Evolutionary conservation across 1,140 invertebrate species (phyloP).

Genomic region (Phymastichus coffea): DNA sequence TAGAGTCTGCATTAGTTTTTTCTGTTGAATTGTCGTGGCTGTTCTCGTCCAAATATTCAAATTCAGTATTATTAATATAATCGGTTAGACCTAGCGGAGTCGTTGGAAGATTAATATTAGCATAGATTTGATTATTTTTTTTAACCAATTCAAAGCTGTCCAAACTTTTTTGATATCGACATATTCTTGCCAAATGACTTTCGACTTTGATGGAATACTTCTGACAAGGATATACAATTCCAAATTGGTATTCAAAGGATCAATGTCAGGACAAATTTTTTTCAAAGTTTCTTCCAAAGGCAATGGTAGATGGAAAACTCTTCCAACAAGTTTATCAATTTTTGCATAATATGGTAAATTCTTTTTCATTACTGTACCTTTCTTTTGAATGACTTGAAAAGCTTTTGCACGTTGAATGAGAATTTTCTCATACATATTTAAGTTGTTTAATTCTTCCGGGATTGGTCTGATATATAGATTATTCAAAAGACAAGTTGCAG

Average conservation of each 20-base stretch:
- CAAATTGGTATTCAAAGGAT: constrained; percentile 31
- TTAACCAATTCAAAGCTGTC: constrained; percentile 30
- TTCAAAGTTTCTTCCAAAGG: no score
- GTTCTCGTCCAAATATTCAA: neutral
- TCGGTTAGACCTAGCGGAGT: no score
- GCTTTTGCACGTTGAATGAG: constrained; percentile 44
- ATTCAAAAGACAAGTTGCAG: no score
- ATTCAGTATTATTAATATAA: no score
- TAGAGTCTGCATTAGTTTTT: no score
- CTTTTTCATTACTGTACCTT: constrained; percentile 36
- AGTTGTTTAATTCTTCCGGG: constrained; percentile 26
- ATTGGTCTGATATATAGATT: constrained; percentile 15
- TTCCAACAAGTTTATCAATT: constrained; percentile 36
- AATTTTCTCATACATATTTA: constrained; percentile 36
- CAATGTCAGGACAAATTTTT: no score
- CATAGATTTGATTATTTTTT: constrained; percentile 23
- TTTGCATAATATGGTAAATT: constrained; percentile 33
- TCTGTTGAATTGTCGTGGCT: neutral
- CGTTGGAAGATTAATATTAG: constrained; percentile 2
- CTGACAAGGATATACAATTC: constrained; percentile 38
- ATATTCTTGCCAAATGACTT: constrained; percentile 4
- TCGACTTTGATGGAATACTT: neutral
- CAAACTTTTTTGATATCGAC: neutral
- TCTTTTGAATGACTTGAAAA: constrained; percentile 38
- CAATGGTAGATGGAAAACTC: constrained; percentile 43